Base-by-base conservation (phyloP, 2,888 invertebrate genomes). In the Notocelia uddmanniana region DNA sequence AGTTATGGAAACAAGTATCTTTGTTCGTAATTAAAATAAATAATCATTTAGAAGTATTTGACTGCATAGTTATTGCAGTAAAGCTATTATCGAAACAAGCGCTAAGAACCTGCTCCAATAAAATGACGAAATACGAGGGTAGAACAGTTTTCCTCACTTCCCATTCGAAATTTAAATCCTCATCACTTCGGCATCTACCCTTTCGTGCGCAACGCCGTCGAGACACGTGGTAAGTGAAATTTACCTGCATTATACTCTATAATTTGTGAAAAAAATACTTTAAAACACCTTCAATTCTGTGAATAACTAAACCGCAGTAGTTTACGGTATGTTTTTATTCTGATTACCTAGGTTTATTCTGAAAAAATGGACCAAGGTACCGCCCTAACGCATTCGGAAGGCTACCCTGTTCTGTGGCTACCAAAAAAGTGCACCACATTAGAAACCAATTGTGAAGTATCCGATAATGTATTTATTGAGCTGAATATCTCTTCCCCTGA, bases 211-310 rank as follows among this genome's bases (percentile, higher is more conserved):
- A 79, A 80, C 84, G 82, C 79, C 83, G 78, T 73, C 81, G 77
- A 78, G 73, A 76, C 88, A 87, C 85, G 84, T 83, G 90, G 91
- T 90, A 85, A 90, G 89, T 86, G 75, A 76, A 77, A 80, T 82
- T 85, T 87, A 85, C 83, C 83, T 83, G 79, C 82, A 85, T 80
- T 83, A 67, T 83, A 64, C 68, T 34, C 31, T 59, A 74, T 59
- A 55, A 45, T 45, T 54, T 41, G 15, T 37, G 13, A 34, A 67
- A 74, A 72, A 68, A 72, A 31, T 55, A 59, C 50, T 71, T 73
- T 57, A 52, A 73, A 58, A 54, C 73, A 68, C 63, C 70, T 68
- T 62, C 73, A 73, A 41, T 58, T 26, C 23, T 18, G 50, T 52
- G 58, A 63, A 68, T 55, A 41, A 48, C 45, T 26, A 50, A 77